Evolutionary conservation across 2,113 vertebrate genomes (phyloP).

Genomic region (Prochilodus magdalenae): DNA sequence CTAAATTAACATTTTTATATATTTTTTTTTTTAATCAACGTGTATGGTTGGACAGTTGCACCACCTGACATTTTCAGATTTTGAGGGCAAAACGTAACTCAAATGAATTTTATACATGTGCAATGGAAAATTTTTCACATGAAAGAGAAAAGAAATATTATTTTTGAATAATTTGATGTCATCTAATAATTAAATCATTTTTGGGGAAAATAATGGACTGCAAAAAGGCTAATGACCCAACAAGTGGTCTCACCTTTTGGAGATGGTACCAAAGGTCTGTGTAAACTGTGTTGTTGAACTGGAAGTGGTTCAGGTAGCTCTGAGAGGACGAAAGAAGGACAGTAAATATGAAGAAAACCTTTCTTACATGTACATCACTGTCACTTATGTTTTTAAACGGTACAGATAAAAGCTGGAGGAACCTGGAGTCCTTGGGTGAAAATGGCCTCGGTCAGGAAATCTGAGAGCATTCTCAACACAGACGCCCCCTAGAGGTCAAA

Average conservation of each 20-base stretch:
- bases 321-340: slow-evolving; percentile 48
- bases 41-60: too few species aligned
- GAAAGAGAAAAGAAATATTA: too few species aligned
- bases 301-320: slow-evolving; percentile 79
- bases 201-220: not conserved
- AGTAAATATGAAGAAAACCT: not conserved
- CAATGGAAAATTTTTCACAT: too few species aligned
- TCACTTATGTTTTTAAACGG: too few species aligned
- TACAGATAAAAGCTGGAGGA: not conserved
- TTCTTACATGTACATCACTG: too few species aligned
- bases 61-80: too few species aligned
- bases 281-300: slow-evolving; percentile 82
- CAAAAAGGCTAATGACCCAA: not conserved
- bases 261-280: slow-evolving; percentile 87
- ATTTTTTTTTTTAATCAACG: too few species aligned
- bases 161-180: too few species aligned
- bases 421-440: slow-evolving; percentile 87
- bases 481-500: slow-evolving; percentile 82
- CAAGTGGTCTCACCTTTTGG: slow-evolving; percentile 74
- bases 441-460: slow-evolving; percentile 83
- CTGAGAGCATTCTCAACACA: slow-evolving; percentile 92
- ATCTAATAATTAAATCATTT: too few species aligned
- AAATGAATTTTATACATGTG: too few species aligned
- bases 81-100: too few species aligned
- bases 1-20: too few species aligned